Evolutionary conservation across 2,113 vertebrate species (phyloP).

Genomic region (Oenanthe oenanthe): DNA sequence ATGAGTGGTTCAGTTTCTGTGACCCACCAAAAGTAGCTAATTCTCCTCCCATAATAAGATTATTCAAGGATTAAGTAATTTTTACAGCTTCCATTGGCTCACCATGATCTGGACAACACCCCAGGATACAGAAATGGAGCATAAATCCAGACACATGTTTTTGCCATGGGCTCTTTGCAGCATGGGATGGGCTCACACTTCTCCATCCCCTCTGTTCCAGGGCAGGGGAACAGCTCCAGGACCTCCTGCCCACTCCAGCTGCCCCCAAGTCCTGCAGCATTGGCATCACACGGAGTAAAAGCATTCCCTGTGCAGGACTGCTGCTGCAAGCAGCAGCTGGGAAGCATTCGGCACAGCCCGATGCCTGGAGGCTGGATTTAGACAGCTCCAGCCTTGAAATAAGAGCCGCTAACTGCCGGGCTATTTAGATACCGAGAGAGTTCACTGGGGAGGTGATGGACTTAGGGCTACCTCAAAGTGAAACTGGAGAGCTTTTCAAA

Average conservation of each 20-base stretch:
- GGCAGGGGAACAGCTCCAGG: neutral
- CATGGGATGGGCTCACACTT: neutral
- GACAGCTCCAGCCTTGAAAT: constrained; percentile 46
- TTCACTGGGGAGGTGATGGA: constrained; percentile 43
- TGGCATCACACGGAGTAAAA: neutral
- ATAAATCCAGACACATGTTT: neutral
- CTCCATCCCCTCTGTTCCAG: neutral
- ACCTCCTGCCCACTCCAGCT: neutral
- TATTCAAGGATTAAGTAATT: neutral
- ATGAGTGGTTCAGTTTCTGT: neutral
- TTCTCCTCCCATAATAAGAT: neutral
- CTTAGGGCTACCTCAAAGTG: neutral
- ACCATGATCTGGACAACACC: neutral
- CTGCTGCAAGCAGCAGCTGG: neutral
- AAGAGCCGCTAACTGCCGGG: neutral
- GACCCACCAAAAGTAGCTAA: neutral
- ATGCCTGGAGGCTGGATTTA: constrained; percentile 39
- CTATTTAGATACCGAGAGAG: constrained; percentile 12
- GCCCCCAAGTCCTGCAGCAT: neutral
- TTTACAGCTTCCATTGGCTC: neutral
- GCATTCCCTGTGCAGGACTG: neutral
- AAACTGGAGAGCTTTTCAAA: constrained; percentile 35
- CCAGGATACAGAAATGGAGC: neutral
- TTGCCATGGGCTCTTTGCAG: neutral
- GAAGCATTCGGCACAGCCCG: neutral